Evolutionary conservation across 2,797 vertebrate species (phyloP).

Genomic region (Halcyon leucocephala): DNA sequence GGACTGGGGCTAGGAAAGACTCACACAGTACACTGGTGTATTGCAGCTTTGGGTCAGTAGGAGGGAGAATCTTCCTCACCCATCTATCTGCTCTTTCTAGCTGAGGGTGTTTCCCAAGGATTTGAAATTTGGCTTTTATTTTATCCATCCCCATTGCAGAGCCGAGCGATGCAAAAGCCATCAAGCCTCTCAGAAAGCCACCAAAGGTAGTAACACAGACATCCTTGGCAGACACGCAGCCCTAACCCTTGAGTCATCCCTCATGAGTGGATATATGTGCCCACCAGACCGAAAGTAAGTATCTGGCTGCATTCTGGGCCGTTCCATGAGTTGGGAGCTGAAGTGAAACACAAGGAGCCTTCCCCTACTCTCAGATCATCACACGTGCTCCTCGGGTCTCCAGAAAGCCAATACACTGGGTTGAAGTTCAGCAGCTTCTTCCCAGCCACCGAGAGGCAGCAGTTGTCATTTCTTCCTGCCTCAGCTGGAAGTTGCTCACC

Average conservation of each 20-base stretch:
- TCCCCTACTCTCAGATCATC: neutral
- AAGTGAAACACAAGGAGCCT: no score
- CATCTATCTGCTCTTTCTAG: neutral
- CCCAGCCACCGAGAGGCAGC: neutral
- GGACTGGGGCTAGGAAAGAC: neutral
- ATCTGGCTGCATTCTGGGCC: neutral
- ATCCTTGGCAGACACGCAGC: neutral
- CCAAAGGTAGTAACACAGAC: rapidly evolving
- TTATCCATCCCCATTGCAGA: neutral
- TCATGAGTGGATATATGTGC: rapidly evolving
- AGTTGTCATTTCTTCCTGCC: neutral
- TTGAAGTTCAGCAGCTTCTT: neutral
- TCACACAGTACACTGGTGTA: neutral
- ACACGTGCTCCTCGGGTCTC: neutral
- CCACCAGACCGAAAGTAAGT: neutral
- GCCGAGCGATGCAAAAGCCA: neutral
- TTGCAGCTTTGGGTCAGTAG: neutral
- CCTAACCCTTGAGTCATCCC: neutral
- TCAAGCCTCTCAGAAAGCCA: neutral
- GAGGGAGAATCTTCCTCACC: neutral
- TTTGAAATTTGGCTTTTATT: neutral
- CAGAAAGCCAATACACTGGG: neutral
- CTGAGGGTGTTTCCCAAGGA: neutral
- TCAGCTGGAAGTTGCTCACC: neutral
- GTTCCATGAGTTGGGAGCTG: neutral